Conservation (phyloP, 2,113 vertebrate species). For the Macaca nemestrina region DNA sequence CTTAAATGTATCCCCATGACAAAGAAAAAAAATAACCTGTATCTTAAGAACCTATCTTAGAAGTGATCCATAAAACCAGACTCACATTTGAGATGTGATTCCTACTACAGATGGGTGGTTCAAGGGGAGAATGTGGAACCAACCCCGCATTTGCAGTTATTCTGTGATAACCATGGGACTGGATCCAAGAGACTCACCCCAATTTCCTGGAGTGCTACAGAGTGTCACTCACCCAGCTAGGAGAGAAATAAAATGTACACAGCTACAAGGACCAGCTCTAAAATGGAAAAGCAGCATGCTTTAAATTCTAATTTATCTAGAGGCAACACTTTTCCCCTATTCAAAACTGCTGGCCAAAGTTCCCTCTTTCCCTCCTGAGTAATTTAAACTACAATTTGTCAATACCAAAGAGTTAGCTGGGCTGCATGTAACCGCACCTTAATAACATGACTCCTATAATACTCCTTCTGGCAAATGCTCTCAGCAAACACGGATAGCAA, state of each 20-base stretch:
- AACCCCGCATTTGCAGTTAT: conserved; percentile 8
- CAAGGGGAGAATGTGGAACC: background rate
- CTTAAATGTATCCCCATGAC: background rate
- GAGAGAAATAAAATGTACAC: conserved; percentile 43
- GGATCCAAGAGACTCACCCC: conserved; percentile 53
- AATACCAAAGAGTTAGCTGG: conserved; percentile 3
- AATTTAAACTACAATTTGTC: conserved; percentile 49
- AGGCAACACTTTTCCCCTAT: conserved; percentile 37
- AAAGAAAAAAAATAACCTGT: background rate
- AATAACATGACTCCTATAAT: background rate
- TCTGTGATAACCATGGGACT: conserved; percentile 19
- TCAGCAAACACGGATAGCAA: conserved; percentile 18
- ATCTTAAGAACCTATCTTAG: background rate
- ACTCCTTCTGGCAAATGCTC: background rate
- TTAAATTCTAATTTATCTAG: conserved; percentile 47
- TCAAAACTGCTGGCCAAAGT: conserved; percentile 54
- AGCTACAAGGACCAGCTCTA: conserved; percentile 52
- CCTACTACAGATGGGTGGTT: background rate
- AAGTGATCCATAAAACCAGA: background rate
- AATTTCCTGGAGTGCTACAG: conserved; percentile 45
- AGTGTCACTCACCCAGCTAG: conserved; percentile 44
- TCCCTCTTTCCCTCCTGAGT: conserved; percentile 24
- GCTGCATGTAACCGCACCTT: conserved; percentile 18
- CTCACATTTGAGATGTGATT: background rate
- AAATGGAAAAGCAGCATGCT: conserved; percentile 40